Evolutionary conservation across 2,797 vertebrate genomes (phyloP).

Genomic region (Leuciscus waleckii): DNA sequence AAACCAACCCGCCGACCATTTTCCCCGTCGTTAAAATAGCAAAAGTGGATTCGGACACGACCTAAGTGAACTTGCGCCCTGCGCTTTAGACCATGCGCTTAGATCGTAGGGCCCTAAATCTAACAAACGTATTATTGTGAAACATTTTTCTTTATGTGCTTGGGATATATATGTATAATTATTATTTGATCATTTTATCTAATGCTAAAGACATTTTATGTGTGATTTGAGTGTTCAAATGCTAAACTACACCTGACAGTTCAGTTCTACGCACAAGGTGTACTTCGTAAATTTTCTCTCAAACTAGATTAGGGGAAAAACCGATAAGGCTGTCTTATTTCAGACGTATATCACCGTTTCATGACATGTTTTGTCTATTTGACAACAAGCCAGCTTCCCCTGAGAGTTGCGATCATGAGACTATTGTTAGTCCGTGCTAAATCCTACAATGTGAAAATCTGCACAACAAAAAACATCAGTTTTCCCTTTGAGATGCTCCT

Average conservation of each 20-base stretch:
- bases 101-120: neutral
- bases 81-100: too few species aligned
- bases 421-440: conserved; percentile 32
- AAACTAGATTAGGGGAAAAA: conserved; percentile 46
- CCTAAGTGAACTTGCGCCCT: too few species aligned
- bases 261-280: neutral
- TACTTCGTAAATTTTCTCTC: neutral
- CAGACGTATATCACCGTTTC: conserved; percentile 18
- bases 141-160: neutral
- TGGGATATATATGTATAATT: neutral
- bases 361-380: conserved; percentile 59
- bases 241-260: neutral
- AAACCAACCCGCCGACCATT: too few species aligned
- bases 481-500: conserved; percentile 27
- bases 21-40: too few species aligned
- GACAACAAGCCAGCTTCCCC: conserved; percentile 54
- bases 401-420: conserved; percentile 54
- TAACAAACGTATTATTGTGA: neutral
- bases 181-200: neutral
- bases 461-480: conserved; percentile 22
- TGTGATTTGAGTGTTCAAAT: neutral
- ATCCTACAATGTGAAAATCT: conserved; percentile 55
- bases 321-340: conserved; percentile 58
- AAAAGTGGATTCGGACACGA: too few species aligned
- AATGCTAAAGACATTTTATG: neutral